These are phyloP conservation scores for Bungarus multicinctus DNA, from an alignment of 2,113 vertebrate genomes.

Conservation along the genomic window DNA sequence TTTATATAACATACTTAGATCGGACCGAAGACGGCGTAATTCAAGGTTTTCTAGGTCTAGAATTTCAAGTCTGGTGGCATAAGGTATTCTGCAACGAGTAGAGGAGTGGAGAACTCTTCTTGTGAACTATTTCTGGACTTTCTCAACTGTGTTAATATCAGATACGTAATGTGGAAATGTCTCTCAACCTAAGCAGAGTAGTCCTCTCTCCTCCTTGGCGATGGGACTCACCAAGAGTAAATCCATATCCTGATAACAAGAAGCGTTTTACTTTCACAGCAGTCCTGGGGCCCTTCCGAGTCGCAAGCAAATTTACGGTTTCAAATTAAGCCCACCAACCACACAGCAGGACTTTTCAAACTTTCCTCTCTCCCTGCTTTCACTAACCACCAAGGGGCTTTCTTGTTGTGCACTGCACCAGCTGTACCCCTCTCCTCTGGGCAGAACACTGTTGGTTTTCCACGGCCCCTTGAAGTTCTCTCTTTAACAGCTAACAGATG, in stretches of 20 bases:
- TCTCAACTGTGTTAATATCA: too few species aligned
- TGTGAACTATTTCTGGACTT: too few species aligned
- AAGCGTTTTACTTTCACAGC: background rate
- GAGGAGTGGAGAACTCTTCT: too few species aligned
- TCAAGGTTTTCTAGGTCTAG: too few species aligned
- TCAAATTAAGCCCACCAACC: background rate
- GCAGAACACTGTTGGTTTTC: background rate
- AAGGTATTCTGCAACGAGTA: too few species aligned
- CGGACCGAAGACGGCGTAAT: too few species aligned
- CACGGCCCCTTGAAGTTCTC: background rate
- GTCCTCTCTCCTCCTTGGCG: background rate
- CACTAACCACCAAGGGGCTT: background rate
- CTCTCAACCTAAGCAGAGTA: background rate
- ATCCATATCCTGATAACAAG: conserved; percentile 16
- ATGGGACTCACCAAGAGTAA: background rate
- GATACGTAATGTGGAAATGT: background rate
- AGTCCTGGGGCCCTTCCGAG: background rate
- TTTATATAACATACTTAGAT: too few species aligned
- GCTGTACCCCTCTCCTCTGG: background rate
- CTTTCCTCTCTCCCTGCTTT: background rate
- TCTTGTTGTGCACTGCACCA: accelerated
- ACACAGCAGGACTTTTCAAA: background rate
- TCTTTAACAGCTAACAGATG: background rate
- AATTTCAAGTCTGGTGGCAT: too few species aligned
- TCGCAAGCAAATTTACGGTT: background rate